Base-by-base conservation (phyloP, 1,140 invertebrate genomes). In the Lerema accius region DNA sequence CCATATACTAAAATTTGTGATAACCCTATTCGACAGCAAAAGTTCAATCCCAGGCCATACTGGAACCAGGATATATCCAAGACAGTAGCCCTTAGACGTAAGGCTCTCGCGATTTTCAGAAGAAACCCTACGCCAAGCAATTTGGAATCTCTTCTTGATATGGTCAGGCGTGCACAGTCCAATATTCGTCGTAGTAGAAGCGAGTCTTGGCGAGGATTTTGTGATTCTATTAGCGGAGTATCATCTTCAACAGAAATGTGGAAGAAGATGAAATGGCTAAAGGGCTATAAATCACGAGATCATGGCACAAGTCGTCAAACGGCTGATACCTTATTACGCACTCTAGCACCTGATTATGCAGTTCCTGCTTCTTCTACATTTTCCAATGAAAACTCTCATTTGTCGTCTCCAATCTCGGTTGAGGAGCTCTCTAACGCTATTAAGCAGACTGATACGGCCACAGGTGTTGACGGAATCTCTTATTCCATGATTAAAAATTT, bases 401-500 rank as follows among this genome's bases (percentile, higher is more conserved):
- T 46, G 5, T 46, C 16, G 10, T 46, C 43, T 9, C 9, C 15
- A n/a, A 23, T 46, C 2, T n/a, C 43, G 10, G 10, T 11, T 4
- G 4, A 46, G 43, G 43, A 46, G 11, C 17, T 46, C 7, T n/a
- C 15, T 3, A 46, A 46, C n/a, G 7, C 2, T 7, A 43, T 43
- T 15, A 43, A 46, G n/a, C 16, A 46, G 1, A 17, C 43, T n/a
- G 17, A 46, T 46, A 15, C 19, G 19, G 64, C 70, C 1, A 63
- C 73, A 4, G 73, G 73, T n/a, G 1, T 42, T 1, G 73, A 76
- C 63, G n/a, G 53, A 0, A 69, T 77, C 15, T 55, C 71, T 4
- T 73, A 68, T 43, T 73, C 59, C 15, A 76, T 73, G 70, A 65
- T 76, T 5, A 37, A 51, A 1, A 49, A 73, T 35, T 17, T 73